Conservation (phyloP, 2,888 invertebrate species). For the Ophion ellenae region DNA sequence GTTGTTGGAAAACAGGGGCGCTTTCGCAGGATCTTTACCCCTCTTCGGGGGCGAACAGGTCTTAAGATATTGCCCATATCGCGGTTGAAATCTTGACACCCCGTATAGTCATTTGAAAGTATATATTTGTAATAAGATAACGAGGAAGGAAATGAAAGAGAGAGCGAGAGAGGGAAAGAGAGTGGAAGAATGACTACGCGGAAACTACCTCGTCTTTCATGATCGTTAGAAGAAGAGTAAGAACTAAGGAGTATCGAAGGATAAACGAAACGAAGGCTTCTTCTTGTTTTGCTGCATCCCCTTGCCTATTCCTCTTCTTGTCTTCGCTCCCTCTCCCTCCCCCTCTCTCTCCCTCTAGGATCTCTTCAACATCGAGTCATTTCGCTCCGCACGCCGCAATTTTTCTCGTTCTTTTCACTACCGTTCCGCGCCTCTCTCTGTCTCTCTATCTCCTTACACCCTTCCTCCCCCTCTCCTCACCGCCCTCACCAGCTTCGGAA, state of each 20-base stretch:
- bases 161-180: conserved; percentile 41
- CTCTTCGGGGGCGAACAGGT: background rate
- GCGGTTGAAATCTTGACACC: no score
- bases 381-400: conserved; percentile 62
- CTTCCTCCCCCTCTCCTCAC: background rate
- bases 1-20: no score
- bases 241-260: conserved; percentile 53
- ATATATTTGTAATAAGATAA: background rate
- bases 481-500: conserved; percentile 29
- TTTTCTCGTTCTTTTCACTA: conserved; percentile 52
- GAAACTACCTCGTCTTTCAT: conserved; percentile 63
- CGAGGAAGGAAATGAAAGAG: conserved; percentile 40
- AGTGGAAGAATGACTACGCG: conserved; percentile 63
- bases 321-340: background rate
- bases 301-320: conserved; percentile 34
- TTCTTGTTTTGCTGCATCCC: conserved; percentile 34
- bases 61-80: background rate
- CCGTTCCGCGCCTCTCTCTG: conserved; percentile 6
- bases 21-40: background rate
- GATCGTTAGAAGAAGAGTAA: conserved; percentile 58
- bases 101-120: conserved; percentile 2
- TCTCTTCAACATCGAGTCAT: conserved; percentile 42
- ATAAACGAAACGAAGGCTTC: conserved; percentile 45
- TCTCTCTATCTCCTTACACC: background rate
- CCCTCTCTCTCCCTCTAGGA: background rate